These are phyloP conservation scores for Dryas iulia DNA, from an alignment of 1,140 invertebrate species.

Conservation along the genomic window DNA sequence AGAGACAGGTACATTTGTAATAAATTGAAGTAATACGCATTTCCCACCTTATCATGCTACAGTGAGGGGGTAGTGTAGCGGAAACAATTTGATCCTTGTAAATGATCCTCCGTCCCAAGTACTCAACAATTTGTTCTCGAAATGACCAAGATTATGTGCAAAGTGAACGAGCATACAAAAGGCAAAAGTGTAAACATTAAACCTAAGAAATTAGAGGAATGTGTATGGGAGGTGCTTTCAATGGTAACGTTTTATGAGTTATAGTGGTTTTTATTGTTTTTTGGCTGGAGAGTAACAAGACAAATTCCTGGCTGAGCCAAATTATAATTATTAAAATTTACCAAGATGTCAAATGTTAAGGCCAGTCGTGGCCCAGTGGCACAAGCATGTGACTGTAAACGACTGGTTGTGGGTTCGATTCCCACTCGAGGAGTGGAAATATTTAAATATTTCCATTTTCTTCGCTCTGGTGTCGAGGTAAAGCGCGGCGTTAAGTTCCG, in stretches of 20 bases:
- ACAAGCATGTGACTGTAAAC: too few relatives aligned
- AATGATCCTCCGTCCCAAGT: slow-evolving; percentile 11
- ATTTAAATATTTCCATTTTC: too few relatives aligned
- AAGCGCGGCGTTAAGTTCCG: too few relatives aligned
- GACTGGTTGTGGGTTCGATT: too few relatives aligned
- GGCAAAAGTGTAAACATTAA: not conserved
- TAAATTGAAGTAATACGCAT: slow-evolving; percentile 14
- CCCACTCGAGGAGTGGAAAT: too few relatives aligned
- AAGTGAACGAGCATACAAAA: slow-evolving; percentile 15
- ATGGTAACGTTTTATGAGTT: not conserved
- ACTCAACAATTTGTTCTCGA: slow-evolving; percentile 20
- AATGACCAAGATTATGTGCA: slow-evolving; percentile 20
- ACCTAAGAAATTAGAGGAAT: not conserved
- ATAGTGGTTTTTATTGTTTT: too few relatives aligned
- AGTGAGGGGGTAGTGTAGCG: slow-evolving; percentile 4
- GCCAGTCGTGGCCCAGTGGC: too few relatives aligned
- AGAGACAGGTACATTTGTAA: slow-evolving; percentile 9
- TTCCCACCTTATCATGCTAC: slow-evolving; percentile 1
- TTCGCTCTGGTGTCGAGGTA: too few relatives aligned
- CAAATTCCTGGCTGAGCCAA: too few relatives aligned
- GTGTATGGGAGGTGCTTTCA: not conserved
- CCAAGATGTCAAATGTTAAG: too few relatives aligned
- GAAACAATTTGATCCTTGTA: slow-evolving; percentile 21
- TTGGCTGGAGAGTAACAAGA: too few relatives aligned
- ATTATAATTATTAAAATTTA: too few relatives aligned